Evolutionary conservation across 1,140 invertebrate genomes (phyloP).

Genomic region (Aradophagus sp.): DNA sequence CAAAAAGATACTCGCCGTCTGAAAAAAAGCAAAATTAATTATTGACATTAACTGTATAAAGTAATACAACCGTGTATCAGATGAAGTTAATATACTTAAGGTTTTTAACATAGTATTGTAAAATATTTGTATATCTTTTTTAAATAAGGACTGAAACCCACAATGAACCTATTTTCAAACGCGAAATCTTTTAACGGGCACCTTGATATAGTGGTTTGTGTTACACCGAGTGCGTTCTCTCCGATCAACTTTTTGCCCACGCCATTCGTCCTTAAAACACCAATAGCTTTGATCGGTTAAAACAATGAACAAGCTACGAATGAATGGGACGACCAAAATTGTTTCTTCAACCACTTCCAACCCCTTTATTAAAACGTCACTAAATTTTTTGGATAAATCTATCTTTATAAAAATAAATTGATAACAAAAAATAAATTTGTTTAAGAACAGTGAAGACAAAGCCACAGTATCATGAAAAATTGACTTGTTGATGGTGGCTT

Average conservation of each 20-base stretch:
- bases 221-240: constrained; percentile 53
- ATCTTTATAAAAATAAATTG: too few species aligned
- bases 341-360: constrained; percentile 57
- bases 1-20: constrained; percentile 96
- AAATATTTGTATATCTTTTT: too few species aligned
- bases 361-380: constrained; percentile 29
- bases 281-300: constrained; percentile 63
- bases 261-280: constrained; percentile 55
- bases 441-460: too few species aligned
- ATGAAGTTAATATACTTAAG: too few species aligned
- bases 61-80: too few species aligned
- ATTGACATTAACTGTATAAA: constrained; percentile 3
- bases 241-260: constrained; percentile 64
- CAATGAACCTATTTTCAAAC: constrained; percentile 12
- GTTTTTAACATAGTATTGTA: too few species aligned
- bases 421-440: too few species aligned
- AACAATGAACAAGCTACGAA: constrained; percentile 66
- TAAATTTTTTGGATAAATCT: constrained; percentile 14
- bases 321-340: constrained; percentile 66
- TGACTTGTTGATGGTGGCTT: too few species aligned
- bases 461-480: too few species aligned
- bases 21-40: constrained; percentile 71
- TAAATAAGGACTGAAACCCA: too few species aligned
- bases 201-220: constrained; percentile 60
- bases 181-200: constrained; percentile 12